Conservation (phyloP, 2,797 vertebrate genomes). For the Onychomys arenicola region DNA sequence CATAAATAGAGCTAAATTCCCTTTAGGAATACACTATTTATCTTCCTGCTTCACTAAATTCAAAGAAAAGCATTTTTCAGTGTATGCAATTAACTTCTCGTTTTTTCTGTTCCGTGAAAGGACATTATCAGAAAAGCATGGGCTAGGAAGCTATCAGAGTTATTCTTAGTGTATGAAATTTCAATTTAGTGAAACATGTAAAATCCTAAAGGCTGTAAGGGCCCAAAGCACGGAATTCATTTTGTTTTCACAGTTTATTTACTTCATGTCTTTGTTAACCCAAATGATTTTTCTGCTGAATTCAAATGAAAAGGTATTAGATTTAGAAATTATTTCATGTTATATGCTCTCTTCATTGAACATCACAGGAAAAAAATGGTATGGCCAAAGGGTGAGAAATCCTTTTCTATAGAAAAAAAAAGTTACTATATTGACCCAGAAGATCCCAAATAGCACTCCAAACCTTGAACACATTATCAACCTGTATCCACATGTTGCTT, state of each 20-base stretch:
- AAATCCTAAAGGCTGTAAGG: conserved; percentile 82
- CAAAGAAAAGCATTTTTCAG: conserved; percentile 89
- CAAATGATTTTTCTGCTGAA: conserved; percentile 81
- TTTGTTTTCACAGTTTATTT: conserved; percentile 86
- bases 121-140: conserved; percentile 84
- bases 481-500: not conserved
- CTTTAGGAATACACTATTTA: conserved; percentile 89
- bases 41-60: conserved; percentile 87
- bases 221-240: conserved; percentile 75
- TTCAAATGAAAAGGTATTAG: conserved; percentile 71
- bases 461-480: not conserved
- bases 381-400: not conserved
- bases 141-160: conserved; percentile 84
- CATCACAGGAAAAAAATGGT: not conserved
- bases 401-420: not conserved
- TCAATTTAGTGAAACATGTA: conserved; percentile 86
- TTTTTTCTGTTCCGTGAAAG: conserved; percentile 83
- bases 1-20: conserved; percentile 88
- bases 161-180: conserved; percentile 86
- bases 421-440: not conserved
- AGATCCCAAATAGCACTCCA: not conserved
- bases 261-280: conserved; percentile 79
- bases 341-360: not conserved
- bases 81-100: conserved; percentile 88
- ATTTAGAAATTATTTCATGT: conserved; percentile 44